phyloP scores from a whole-genome alignment of 2,797 vertebrate species.

The Sebastolobus altivelis region DNA sequence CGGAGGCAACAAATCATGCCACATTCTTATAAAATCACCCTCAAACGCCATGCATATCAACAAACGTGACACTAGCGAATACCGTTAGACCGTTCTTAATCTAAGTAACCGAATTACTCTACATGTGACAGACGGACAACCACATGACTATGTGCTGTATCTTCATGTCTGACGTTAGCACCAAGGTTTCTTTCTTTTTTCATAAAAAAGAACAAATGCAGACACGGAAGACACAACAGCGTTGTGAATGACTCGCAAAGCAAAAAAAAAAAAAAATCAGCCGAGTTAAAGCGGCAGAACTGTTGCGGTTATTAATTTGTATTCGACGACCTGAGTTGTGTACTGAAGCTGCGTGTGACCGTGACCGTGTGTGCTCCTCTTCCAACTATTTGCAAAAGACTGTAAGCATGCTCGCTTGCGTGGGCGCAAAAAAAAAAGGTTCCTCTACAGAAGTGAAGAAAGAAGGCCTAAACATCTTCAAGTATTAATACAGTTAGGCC shows the following conservation, averaged over 20 bases:
- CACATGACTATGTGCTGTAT: conserved; percentile 47
- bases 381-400: conserved; percentile 48
- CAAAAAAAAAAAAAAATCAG: not conserved
- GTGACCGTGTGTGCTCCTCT: conserved; percentile 68
- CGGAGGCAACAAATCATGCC: conserved; percentile 39
- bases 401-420: conserved; percentile 71
- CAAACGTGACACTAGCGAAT: conserved; percentile 15
- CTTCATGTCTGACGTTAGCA: conserved; percentile 81
- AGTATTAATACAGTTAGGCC: conserved; percentile 83
- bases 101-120: conserved; percentile 35
- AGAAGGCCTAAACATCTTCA: conserved; percentile 82
- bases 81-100: conserved; percentile 6
- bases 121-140: conserved; percentile 51
- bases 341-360: conserved; percentile 65
- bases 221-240: conserved; percentile 51
- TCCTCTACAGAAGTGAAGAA: conserved; percentile 75
- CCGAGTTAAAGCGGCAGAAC: conserved; percentile 33
- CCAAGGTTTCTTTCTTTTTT: conserved; percentile 72
- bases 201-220: conserved; percentile 45
- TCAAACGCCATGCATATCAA: conserved; percentile 54
- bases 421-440: conserved; percentile 23
- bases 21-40: conserved; percentile 40
- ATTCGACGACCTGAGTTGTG: conserved; percentile 80
- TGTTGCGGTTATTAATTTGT: conserved; percentile 30
- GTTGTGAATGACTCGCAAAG: conserved; percentile 32